Percentiles rank a stretch among this genome's conserved stretches.
Conservation (phyloP, 1,140 invertebrate genomes). For the Panulirus ornatus region DNA sequence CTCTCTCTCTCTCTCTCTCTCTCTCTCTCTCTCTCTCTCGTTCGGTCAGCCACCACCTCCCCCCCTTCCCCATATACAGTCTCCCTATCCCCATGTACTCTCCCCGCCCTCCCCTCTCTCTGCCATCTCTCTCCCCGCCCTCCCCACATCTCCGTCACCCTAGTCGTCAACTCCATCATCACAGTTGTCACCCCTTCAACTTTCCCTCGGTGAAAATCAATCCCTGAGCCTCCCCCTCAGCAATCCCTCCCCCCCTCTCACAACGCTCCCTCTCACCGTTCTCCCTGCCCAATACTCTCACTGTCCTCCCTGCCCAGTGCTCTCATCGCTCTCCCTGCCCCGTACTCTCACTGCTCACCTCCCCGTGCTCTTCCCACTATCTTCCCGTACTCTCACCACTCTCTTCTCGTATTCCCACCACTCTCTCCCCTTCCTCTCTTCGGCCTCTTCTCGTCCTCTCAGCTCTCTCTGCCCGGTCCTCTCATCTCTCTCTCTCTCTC, state of each 20-base stretch:
- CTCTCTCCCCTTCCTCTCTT: neutral
- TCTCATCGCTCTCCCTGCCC: too few relatives aligned
- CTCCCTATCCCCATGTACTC: neutral
- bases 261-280: neutral
- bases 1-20: conserved; percentile 22
- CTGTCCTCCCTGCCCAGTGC: neutral
- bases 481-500: neutral
- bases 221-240: too few relatives aligned
- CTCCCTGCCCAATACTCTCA: neutral
- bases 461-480: neutral
- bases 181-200: too few relatives aligned
- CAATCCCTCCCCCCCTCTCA: conserved; percentile 18
- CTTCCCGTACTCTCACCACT: neutral
- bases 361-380: neutral
- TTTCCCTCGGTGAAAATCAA: too few relatives aligned
- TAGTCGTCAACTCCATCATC: too few relatives aligned
- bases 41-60: neutral
- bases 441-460: neutral
- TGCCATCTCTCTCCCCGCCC: neutral
- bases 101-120: neutral
- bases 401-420: too few relatives aligned
- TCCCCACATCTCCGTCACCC: too few relatives aligned
- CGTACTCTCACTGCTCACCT: neutral
- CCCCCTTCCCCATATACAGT: neutral
- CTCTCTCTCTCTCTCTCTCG: conserved; percentile 20